Conservation (phyloP, 2,113 vertebrate species). For the Scatophagus argus region DNA sequence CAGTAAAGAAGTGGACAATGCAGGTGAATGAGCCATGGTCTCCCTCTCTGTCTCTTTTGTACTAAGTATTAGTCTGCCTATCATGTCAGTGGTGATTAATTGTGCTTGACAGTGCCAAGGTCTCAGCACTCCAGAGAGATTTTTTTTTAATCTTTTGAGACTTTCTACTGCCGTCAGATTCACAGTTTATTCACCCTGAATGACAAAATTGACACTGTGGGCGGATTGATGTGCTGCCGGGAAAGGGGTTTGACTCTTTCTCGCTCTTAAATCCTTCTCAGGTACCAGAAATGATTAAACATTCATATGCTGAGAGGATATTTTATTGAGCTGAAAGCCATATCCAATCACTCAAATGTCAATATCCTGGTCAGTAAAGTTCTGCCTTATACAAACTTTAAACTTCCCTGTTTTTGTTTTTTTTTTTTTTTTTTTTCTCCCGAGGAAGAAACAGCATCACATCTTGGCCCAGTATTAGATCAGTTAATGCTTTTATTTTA, state of each 20-base stretch:
- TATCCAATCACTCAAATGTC: slow-evolving; percentile 39
- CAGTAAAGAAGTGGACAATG: slow-evolving; percentile 45
- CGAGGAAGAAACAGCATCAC: not conserved
- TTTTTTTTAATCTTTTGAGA: slow-evolving; percentile 40
- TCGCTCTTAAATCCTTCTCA: slow-evolving; percentile 27
- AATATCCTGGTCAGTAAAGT: not conserved
- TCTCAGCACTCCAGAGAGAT: slow-evolving; percentile 24
- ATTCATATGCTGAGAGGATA: slow-evolving; percentile 32
- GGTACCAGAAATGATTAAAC: slow-evolving; percentile 35
- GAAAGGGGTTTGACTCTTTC: slow-evolving; percentile 1
- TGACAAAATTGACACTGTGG: slow-evolving; percentile 48
- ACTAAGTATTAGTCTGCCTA: slow-evolving; percentile 37
- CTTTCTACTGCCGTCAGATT: slow-evolving; percentile 53
- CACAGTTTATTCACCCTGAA: slow-evolving; percentile 50
- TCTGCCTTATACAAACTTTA: not conserved
- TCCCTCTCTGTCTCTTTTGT: slow-evolving; percentile 32
- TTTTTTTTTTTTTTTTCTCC: slow-evolving; percentile 13
- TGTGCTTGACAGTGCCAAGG: slow-evolving; percentile 37
- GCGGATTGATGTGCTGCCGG: slow-evolving; percentile 10
- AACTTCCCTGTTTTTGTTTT: slow-evolving; percentile 1
- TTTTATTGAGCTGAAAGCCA: slow-evolving; percentile 41
- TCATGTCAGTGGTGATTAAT: slow-evolving; percentile 59
- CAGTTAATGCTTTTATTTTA: not conserved
- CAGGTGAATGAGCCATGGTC: slow-evolving; percentile 50
- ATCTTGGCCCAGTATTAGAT: not conserved